Evolutionary conservation across 2,888 invertebrate species (phyloP), one percentile per base, ranked within the genome.

Genomic region (Neuroscelio doddi): DNA sequence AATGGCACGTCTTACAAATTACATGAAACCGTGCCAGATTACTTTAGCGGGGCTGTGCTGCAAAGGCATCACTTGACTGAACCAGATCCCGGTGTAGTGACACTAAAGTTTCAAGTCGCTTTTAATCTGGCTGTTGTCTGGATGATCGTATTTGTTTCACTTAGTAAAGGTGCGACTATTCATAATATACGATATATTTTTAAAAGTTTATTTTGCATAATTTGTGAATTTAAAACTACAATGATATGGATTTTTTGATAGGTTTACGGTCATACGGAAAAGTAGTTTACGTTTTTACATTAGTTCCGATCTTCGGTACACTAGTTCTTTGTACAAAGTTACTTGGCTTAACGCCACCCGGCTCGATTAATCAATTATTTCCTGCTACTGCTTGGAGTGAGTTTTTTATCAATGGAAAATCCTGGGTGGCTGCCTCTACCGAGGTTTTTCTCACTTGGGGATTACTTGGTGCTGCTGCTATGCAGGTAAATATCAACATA

Each of bases 361-460:
- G 90, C 65, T 86, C 88, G 17, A 87, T 90, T 7, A 87, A 91
- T 74, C 90, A 91, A 72, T 88, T 93, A 46, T 94, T 95, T 81
- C 89, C 92, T 0, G 91, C 92, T 71, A 93, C 93, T 2, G 90
- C 91, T 30, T 95, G 95, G 91, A 89, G 88, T 71, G 94, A 95
- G 80, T 95, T 95, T 85, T 93, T 96, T 80, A 87, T 92, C 39
- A 94, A 95, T 80, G 90, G 91, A 50, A 91, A 91, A 86, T 93
- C 94, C 71, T 96, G 96, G 96, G 88, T 93, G 17, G 93, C 95
- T 0, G 96, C 96, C 0, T 92, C 93, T 12, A 92, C 95, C 80
- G 96, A 96, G 85, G 91, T 91, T 0, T 96, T 96, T 80, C 87
- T 95, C 47, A 94, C 94, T 0, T 95, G 96, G 96, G 94, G 94